Percentiles rank a stretch among this genome's conserved stretches.
These are phyloP conservation scores for Dinoponera quadriceps DNA, from an alignment of 1,140 invertebrate species.

Conservation along the genomic window DNA sequence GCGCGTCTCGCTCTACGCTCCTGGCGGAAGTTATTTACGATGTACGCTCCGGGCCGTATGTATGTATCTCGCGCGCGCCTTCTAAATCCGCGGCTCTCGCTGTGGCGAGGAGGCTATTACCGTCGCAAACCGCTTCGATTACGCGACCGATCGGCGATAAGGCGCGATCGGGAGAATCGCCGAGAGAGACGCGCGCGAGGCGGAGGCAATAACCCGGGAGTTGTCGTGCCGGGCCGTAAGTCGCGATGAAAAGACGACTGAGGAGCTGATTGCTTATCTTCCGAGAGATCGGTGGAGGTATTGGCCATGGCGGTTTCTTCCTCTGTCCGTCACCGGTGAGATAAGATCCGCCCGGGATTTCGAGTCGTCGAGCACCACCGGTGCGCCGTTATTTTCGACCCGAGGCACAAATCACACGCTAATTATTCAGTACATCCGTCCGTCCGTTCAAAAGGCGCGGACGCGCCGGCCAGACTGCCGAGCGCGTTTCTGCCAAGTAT, in stretches of 20 bases:
- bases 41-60: neutral
- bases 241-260: neutral
- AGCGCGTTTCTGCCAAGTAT: constrained; percentile 50
- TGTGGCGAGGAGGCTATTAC: neutral
- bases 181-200: too few relatives aligned
- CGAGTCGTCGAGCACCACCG: constrained; percentile 2
- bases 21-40: constrained; percentile 32
- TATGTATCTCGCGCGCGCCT: neutral
- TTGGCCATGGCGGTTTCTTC: constrained; percentile 52
- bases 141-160: too few relatives aligned
- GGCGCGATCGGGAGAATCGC: too few relatives aligned
- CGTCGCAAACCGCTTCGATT: too few relatives aligned
- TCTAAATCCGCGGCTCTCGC: neutral
- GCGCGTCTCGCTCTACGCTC: neutral
- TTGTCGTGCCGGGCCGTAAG: too few relatives aligned
- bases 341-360: constrained; percentile 5
- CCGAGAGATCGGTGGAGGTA: constrained; percentile 61
- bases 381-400: neutral
- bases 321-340: too few relatives aligned
- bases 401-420: constrained; percentile 23
- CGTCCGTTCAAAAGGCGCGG: constrained; percentile 40
- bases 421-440: constrained; percentile 53
- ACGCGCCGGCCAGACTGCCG: constrained; percentile 41
- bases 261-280: constrained; percentile 66
- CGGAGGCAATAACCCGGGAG: too few relatives aligned